These are phyloP conservation scores for Bujurquina vittata DNA, from an alignment of 2,113 vertebrate genomes.

Conservation along the genomic window DNA sequence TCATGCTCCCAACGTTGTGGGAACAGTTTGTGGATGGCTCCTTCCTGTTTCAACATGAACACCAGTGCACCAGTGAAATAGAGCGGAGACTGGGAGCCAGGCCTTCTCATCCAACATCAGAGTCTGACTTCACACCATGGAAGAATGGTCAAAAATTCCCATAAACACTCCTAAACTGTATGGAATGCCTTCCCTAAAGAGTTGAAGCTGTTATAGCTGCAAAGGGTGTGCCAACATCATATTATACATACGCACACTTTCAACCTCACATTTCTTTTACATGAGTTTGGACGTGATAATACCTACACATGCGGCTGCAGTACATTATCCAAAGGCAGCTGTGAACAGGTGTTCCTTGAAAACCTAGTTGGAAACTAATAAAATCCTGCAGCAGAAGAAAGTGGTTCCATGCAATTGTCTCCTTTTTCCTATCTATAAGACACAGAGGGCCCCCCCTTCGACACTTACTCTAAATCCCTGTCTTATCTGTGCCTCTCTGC, in stretches of 20 bases:
- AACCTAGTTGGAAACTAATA: neutral
- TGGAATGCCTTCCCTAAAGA: too few species aligned
- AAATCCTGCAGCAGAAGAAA: neutral
- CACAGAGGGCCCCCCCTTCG: neutral
- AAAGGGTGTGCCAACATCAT: too few species aligned
- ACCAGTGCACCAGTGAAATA: too few species aligned
- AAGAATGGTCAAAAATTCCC: too few species aligned
- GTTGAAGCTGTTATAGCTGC: too few species aligned
- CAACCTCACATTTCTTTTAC: neutral
- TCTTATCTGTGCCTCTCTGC: slow-evolving; percentile 15
- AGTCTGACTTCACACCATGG: too few species aligned
- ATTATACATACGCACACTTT: neutral
- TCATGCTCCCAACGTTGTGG: too few species aligned
- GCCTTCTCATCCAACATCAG: too few species aligned
- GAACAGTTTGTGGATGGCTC: too few species aligned
- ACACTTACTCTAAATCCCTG: slow-evolving; percentile 14
- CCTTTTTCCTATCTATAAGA: neutral
- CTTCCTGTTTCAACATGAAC: too few species aligned
- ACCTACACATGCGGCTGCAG: neutral
- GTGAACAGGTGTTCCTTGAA: slow-evolving; percentile 22
- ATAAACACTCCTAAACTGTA: too few species aligned
- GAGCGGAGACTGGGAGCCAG: too few species aligned
- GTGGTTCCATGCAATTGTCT: neutral
- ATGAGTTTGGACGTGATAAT: neutral
- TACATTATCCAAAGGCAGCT: neutral